Conservation (phyloP, 2,888 invertebrate species). For the Caenorhabditis zanzibari region DNA sequence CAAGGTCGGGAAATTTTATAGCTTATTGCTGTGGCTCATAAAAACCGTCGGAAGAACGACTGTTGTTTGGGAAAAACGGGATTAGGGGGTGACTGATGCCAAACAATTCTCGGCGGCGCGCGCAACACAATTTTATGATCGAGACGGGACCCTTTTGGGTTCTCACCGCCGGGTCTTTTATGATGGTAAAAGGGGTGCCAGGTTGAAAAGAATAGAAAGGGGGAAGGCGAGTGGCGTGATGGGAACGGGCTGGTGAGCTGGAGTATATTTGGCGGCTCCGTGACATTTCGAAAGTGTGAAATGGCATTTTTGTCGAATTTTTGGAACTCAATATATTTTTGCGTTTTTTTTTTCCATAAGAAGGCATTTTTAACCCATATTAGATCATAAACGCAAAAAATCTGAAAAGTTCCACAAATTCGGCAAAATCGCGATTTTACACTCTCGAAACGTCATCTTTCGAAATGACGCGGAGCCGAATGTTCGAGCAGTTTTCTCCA, state of each 20-base stretch:
- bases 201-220: background rate
- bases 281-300: too few relatives aligned
- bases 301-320: too few relatives aligned
- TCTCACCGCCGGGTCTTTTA: slow-evolving; percentile 21
- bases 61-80: slow-evolving; percentile 24
- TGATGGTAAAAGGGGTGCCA: background rate
- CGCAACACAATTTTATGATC: slow-evolving; percentile 55
- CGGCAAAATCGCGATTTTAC: too few relatives aligned
- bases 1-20: slow-evolving; percentile 34
- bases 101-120: slow-evolving; percentile 42
- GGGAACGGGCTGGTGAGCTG: background rate
- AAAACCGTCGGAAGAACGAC: slow-evolving; percentile 27
- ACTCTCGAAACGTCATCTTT: too few relatives aligned
- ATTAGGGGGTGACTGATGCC: slow-evolving; percentile 29
- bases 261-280: background rate
- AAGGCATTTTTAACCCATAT: too few relatives aligned
- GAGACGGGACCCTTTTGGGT: slow-evolving; percentile 10
- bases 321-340: too few relatives aligned
- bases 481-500: too few relatives aligned
- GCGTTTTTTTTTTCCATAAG: too few relatives aligned
- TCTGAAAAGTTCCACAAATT: too few relatives aligned
- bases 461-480: too few relatives aligned
- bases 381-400: too few relatives aligned
- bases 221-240: background rate
- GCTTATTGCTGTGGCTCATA: slow-evolving; percentile 41